A percentile compares a stretch with the other conserved stretches of the same genome.
Evolutionary conservation across 2,888 invertebrate genomes (phyloP).

Genomic region (Cepaea hortensis): DNA sequence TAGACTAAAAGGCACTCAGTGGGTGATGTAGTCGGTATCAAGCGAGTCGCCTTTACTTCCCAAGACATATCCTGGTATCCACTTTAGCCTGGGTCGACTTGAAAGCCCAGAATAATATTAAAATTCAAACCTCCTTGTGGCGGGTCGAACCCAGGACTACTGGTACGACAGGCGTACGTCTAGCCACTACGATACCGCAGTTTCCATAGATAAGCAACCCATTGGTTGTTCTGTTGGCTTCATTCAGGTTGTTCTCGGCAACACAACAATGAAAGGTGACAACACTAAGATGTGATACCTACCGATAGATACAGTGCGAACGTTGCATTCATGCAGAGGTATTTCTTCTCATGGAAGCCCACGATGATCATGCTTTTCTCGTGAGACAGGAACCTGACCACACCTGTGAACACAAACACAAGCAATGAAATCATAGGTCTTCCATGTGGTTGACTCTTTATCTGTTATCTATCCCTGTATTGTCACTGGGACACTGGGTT

Average conservation of each 20-base stretch:
- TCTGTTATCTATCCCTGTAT: no score
- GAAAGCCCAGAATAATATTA: neutral
- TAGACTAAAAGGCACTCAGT: no score
- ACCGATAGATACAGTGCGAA: slow-evolving; percentile 22
- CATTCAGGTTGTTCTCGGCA: neutral
- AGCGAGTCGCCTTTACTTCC: no score
- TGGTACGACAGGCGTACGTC: no score
- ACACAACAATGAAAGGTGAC: neutral
- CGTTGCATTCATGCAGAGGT: slow-evolving; percentile 20
- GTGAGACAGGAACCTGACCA: slow-evolving; percentile 23
- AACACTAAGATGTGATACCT: neutral
- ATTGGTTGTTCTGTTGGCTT: neutral
- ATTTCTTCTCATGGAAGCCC: neutral
- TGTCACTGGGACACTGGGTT: no score
- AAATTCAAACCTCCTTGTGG: neutral
- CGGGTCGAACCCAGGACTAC: neutral
- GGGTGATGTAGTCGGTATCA: no score
- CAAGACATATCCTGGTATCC: no score
- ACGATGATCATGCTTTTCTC: neutral
- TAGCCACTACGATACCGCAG: neutral
- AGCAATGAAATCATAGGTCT: neutral
- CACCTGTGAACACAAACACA: slow-evolving; percentile 11
- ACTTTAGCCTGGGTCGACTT: no score
- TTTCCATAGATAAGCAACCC: neutral
- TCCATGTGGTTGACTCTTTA: neutral